These are phyloP conservation scores for Drosophila bunnanda DNA, from an alignment of 2,888 invertebrate species.

Conservation along the genomic window DNA sequence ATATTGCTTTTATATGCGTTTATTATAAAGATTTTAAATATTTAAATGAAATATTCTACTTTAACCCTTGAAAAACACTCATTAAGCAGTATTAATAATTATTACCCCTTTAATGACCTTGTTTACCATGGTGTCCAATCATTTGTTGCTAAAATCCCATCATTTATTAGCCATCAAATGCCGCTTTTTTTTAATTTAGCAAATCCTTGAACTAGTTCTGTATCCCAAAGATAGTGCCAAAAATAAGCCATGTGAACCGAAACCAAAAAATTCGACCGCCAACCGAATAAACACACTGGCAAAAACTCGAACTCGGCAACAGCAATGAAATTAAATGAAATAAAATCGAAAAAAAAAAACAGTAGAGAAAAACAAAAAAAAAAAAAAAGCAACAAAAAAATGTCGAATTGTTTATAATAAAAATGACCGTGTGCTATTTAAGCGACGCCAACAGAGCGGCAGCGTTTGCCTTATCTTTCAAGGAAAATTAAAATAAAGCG, in stretches of 20 bases:
- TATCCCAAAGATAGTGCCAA: slow-evolving; percentile 44
- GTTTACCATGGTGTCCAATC: neutral
- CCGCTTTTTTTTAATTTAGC: slow-evolving; percentile 41
- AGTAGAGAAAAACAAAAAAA: slow-evolving; percentile 17
- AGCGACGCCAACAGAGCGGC: slow-evolving; percentile 52
- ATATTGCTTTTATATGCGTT: too few relatives aligned
- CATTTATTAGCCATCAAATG: slow-evolving; percentile 24
- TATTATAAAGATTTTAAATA: neutral
- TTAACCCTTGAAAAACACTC: neutral
- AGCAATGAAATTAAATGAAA: slow-evolving; percentile 52
- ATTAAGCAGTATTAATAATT: neutral
- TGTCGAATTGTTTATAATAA: slow-evolving; percentile 81
- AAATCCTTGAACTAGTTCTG: slow-evolving; percentile 76
- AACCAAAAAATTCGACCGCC: slow-evolving; percentile 57
- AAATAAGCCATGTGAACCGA: slow-evolving; percentile 52
- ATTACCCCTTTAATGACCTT: neutral
- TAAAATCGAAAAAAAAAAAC: slow-evolving; percentile 46
- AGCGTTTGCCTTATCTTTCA: slow-evolving; percentile 82
- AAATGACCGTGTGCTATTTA: slow-evolving; percentile 84
- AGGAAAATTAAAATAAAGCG: slow-evolving; percentile 79
- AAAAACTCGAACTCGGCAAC: slow-evolving; percentile 70
- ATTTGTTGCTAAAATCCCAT: slow-evolving; percentile 15
- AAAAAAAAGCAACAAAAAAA: slow-evolving; percentile 51
- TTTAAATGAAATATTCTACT: neutral
- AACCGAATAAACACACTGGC: slow-evolving; percentile 59